phyloP scores from a whole-genome alignment of 2,797 vertebrate genomes.

The Anisognathus igniventris region DNA sequence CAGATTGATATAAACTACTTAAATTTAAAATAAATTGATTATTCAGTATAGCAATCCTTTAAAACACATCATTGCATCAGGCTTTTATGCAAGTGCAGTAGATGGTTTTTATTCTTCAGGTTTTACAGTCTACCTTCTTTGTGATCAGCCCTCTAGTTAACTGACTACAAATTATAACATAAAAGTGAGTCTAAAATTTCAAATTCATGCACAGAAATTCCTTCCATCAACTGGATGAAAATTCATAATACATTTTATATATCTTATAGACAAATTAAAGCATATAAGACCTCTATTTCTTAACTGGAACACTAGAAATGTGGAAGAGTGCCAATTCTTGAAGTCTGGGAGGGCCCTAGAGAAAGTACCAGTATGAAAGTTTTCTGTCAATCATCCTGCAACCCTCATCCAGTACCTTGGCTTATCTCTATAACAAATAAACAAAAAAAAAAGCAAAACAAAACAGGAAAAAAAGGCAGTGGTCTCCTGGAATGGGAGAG shows the following conservation, averaged over 20 bases:
- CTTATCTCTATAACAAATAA: background rate
- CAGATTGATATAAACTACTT: background rate
- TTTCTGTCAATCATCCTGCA: background rate
- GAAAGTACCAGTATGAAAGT: background rate
- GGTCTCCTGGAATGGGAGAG: background rate
- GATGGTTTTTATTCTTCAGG: background rate
- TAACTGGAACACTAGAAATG: background rate
- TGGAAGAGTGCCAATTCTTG: background rate
- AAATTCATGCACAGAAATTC: background rate
- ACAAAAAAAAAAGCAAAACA: background rate
- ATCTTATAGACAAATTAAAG: background rate
- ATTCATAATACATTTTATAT: background rate
- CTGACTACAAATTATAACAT: background rate
- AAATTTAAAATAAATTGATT: background rate
- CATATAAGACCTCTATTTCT: background rate
- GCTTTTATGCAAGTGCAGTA: background rate
- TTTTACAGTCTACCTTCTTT: background rate
- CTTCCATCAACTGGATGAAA: background rate
- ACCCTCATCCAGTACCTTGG: rapidly evolving
- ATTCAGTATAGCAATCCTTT: background rate
- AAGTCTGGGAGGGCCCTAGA: background rate
- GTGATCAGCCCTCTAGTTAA: background rate
- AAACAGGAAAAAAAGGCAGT: background rate
- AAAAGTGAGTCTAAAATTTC: background rate
- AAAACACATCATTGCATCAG: background rate